Conservation (phyloP, 2,797 vertebrate genomes). For the Enteromius trimaculatus region DNA sequence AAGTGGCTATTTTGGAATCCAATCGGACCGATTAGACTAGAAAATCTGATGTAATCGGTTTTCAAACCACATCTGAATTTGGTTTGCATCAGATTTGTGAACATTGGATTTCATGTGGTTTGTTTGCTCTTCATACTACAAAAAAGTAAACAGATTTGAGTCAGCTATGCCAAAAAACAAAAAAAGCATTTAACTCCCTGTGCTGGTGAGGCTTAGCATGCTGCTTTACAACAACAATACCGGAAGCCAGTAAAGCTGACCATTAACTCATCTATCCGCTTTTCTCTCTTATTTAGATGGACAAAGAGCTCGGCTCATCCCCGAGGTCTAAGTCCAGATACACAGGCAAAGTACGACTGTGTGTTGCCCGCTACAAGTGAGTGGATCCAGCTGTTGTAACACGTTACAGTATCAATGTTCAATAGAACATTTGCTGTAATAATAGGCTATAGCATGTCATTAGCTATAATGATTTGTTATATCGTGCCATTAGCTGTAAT, state of each 20-base stretch:
- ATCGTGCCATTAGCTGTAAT: slow-evolving; percentile 41
- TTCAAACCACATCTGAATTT: background rate
- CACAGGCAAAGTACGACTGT: slow-evolving; percentile 94
- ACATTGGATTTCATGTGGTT: background rate
- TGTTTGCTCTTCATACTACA: background rate
- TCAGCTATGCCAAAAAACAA: background rate
- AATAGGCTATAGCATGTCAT: slow-evolving; percentile 18
- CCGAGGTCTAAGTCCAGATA: slow-evolving; percentile 89
- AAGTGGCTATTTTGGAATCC: background rate
- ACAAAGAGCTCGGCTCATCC: slow-evolving; percentile 87
- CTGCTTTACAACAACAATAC: background rate
- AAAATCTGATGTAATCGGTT: background rate
- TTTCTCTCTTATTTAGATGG: slow-evolving; percentile 82
- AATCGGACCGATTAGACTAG: background rate
- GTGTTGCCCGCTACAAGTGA: slow-evolving; percentile 96
- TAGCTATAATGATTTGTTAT: slow-evolving; percentile 27
- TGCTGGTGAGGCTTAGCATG: background rate
- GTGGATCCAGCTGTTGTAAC: slow-evolving; percentile 43
- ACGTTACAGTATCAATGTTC: background rate
- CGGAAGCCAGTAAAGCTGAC: slow-evolving; percentile 9
- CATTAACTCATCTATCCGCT: background rate
- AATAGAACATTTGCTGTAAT: slow-evolving; percentile 27
- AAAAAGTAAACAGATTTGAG: background rate
- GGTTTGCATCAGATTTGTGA: slow-evolving; percentile 1
- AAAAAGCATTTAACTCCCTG: slow-evolving; percentile 17